Evolutionary conservation across 1,140 invertebrate species (phyloP), one percentile per base, ranked within the genome.

Genomic region (Cydia amplana): DNA sequence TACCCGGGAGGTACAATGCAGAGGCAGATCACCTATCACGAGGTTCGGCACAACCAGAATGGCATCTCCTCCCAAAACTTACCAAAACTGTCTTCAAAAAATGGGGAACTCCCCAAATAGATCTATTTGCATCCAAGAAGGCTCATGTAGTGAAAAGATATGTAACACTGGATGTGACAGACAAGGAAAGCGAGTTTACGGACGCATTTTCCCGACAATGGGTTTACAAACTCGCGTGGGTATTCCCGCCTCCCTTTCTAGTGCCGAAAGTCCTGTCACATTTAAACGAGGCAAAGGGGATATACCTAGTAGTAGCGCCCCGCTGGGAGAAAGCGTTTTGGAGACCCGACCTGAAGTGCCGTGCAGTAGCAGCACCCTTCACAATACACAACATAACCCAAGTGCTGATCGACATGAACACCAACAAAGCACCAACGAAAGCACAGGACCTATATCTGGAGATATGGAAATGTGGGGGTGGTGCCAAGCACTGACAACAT

Each of bases 311-410:
- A 36, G 74, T 83, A 51, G 82, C 65, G 4, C 82, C 84, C 12
- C 16, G 73, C n/a, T 85, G 83, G 83, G 76, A 81, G 36, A 80
- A 79, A 74, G 76, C 75, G 2, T 83, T 79, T 74, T 81, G 80
- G 82, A 78, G 77, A 76, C 63, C 76, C 23, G 82, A 82, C 36
- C 75, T 83, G 12, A 65, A 73, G 51, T 23, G 51, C 1, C 23
- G 81, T 64, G 74, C 75, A 18, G 9, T 73, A 23, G 76, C 74
- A 1, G 43, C 77, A 2, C 82, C 83, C 10, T 74, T 72, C 46
- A 46, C 16, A 20, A 79, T 83, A 16, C 55, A 60, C 23, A 76
- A 82, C 67, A 74, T 78, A 10, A 5, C 2, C 46, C 16, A 64
- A 9, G 23, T 28, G 28, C 7, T 75, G 51, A 63, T 70, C 20